Percentiles rank a stretch among this genome's conserved stretches.
Evolutionary conservation across 2,113 vertebrate genomes (phyloP).

Genomic region (Chionis minor): DNA sequence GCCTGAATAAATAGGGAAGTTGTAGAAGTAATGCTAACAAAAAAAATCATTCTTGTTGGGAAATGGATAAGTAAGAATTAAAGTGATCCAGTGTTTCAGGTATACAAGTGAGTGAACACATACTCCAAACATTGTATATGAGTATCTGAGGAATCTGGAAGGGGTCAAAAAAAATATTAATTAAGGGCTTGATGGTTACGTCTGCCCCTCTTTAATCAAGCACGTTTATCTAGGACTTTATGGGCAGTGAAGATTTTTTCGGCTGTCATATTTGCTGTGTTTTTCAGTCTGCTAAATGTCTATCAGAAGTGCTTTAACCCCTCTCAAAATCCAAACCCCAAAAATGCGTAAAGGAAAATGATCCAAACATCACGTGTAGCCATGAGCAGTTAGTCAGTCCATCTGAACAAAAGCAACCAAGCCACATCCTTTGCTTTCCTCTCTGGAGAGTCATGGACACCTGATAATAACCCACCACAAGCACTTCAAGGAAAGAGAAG

Average conservation of each 20-base stretch:
- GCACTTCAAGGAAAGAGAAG: background rate
- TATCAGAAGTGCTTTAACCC: background rate
- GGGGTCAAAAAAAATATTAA: background rate
- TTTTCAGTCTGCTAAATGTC: background rate
- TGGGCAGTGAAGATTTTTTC: background rate
- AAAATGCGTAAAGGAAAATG: background rate
- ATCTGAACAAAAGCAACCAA: background rate
- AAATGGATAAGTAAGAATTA: background rate
- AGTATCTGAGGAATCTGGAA: background rate
- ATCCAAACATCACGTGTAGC: background rate
- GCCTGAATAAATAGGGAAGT: background rate
- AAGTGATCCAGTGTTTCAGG: background rate
- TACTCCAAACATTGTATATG: background rate
- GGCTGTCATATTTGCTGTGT: background rate
- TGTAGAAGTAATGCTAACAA: background rate
- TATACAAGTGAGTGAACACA: background rate
- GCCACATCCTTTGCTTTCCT: background rate
- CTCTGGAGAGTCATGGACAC: background rate
- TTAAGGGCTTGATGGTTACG: background rate
- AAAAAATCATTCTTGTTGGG: conserved; percentile 6
- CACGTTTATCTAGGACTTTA: background rate
- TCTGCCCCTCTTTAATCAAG: background rate
- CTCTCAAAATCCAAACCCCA: background rate
- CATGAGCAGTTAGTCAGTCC: background rate
- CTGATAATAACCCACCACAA: background rate